Evolutionary conservation across 2,888 invertebrate genomes (phyloP).

Genomic region (Acleris emargana): DNA sequence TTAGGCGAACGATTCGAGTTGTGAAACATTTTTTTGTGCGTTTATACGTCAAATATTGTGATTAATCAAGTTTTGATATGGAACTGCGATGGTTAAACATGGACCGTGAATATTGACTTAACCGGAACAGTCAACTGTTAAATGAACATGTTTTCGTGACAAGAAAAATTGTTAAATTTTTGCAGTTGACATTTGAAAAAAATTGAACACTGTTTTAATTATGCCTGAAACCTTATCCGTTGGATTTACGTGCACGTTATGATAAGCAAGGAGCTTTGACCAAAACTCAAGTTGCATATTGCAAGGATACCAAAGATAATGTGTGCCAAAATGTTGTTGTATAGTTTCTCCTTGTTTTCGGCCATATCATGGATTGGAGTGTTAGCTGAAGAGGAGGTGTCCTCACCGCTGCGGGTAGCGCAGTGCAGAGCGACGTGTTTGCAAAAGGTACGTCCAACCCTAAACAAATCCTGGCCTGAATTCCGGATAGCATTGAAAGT

Average conservation of each 20-base stretch:
- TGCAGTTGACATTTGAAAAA: conserved; percentile 43
- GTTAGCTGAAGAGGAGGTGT: conserved; percentile 86
- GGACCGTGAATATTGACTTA: conserved; percentile 27
- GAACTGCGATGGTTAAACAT: conserved; percentile 27
- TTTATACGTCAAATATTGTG: conserved; percentile 52
- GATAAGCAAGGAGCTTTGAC: conserved; percentile 69
- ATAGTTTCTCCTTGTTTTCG: conserved; percentile 78
- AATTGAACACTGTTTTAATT: conserved; percentile 58
- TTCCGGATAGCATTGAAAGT: conserved; percentile 20
- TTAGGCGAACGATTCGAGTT: conserved; percentile 70
- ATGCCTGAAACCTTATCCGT: conserved; percentile 55
- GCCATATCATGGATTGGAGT: conserved; percentile 78
- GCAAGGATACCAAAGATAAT: conserved; percentile 80
- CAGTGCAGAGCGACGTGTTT: conserved; percentile 89
- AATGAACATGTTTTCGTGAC: conserved; percentile 47
- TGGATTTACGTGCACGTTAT: conserved; percentile 72
- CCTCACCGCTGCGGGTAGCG: conserved; percentile 88
- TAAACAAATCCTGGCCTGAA: conserved; percentile 8
- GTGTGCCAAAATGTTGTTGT: conserved; percentile 83
- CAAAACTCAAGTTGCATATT: conserved; percentile 57
- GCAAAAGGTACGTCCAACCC: conserved; percentile 83
- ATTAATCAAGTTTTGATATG: conserved; percentile 27
- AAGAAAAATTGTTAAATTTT: conserved; percentile 50
- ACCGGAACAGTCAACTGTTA: conserved; percentile 17
- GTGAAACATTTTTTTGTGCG: conserved; percentile 71